phyloP scores from a whole-genome alignment of 2,888 invertebrate genomes.

The Herminia tarsipennalis region DNA sequence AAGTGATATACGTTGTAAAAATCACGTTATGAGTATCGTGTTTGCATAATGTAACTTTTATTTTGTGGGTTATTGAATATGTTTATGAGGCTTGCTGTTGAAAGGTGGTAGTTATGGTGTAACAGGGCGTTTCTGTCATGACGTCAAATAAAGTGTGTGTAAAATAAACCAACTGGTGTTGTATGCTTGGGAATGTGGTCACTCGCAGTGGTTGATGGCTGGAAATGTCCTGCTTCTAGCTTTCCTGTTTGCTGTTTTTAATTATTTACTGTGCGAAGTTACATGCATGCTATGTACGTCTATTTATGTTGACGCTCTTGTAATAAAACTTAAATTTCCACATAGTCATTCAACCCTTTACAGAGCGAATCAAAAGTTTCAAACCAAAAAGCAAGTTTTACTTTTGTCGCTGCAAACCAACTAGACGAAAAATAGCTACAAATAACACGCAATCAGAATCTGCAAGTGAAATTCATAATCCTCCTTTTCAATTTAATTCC shows the following conservation, averaged over 20 bases:
- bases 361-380: background rate
- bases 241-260: no score
- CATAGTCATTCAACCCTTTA: background rate
- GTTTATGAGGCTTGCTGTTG: conserved; percentile 23
- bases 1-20: conserved; percentile 63
- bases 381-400: background rate
- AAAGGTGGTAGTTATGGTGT: conserved; percentile 13
- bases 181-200: no score
- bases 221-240: no score
- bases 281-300: no score
- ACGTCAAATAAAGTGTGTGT: background rate
- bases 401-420: conserved; percentile 1
- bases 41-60: conserved; percentile 48
- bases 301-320: no score
- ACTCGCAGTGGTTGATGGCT: no score
- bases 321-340: no score
- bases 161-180: no score
- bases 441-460: conserved; percentile 38
- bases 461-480: conserved; percentile 58
- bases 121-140: background rate
- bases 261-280: no score
- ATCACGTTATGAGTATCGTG: conserved; percentile 41
- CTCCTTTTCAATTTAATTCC: conserved; percentile 71
- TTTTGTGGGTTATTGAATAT: conserved; percentile 48
- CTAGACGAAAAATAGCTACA: conserved; percentile 13